phyloP scores from a whole-genome alignment of 2,888 invertebrate species.

The Tetragonisca angustula region DNA sequence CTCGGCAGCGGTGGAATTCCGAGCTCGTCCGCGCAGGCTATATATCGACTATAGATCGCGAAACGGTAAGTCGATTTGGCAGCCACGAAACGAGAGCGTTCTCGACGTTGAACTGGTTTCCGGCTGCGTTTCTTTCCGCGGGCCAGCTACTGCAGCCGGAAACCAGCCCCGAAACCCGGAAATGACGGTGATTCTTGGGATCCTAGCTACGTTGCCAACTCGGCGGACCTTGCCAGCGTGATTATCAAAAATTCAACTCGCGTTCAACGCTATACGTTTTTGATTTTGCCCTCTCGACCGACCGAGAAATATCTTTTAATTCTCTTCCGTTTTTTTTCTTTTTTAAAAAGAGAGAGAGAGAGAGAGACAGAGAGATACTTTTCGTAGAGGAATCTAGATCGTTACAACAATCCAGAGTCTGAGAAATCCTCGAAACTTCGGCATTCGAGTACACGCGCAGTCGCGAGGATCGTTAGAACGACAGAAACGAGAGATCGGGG shows the following conservation, averaged over 20 bases:
- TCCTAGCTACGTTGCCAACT: conserved; percentile 62
- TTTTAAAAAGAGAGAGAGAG: neutral
- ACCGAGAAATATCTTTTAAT: neutral
- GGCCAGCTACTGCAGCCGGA: conserved; percentile 47
- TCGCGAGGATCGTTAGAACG: no score
- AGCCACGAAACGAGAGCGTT: conserved; percentile 59
- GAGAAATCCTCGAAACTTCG: neutral
- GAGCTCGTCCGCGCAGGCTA: conserved; percentile 16
- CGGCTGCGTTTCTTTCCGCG: conserved; percentile 50
- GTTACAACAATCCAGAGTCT: neutral
- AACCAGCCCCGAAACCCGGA: conserved; percentile 49
- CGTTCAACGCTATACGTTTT: conserved; percentile 2
- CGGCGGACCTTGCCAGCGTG: conserved; percentile 34
- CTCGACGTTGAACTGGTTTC: conserved; percentile 58
- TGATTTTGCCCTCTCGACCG: neutral
- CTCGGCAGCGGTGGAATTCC: conserved; percentile 31
- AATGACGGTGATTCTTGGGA: conserved; percentile 52
- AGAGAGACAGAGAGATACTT: neutral
- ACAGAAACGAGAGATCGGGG: neutral
- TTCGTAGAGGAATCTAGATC: neutral
- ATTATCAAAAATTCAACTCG: conserved; percentile 46
- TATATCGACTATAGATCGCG: conserved; percentile 43
- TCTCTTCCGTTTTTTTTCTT: neutral
- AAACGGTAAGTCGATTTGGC: conserved; percentile 67
- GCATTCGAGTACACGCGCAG: neutral